A percentile compares a stretch with the other conserved stretches of the same genome.
phyloP scores from a whole-genome alignment of 30 jellyfish, hydroid and myxozoan species.

The Chrysaora quinquecirrha region DNA sequence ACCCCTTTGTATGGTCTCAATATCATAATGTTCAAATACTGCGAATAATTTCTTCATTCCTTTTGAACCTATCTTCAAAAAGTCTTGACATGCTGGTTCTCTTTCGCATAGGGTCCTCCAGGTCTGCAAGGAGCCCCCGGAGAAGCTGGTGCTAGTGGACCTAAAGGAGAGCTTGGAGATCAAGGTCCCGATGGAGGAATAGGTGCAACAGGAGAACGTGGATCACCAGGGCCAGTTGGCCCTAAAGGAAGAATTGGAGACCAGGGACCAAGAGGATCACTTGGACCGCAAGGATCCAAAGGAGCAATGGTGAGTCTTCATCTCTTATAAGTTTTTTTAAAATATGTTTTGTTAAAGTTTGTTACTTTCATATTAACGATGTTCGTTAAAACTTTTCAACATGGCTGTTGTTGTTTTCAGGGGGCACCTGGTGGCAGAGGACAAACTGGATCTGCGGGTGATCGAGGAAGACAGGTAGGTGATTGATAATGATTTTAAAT shows the following conservation, averaged over 20 bases:
- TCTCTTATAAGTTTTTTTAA: too few species aligned
- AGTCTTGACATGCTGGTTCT: too few species aligned
- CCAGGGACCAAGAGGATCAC: conserved; percentile 26
- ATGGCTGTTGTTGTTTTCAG: background rate
- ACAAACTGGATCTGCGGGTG: background rate
- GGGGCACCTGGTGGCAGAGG: conserved; percentile 10
- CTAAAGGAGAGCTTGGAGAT: conserved; percentile 24
- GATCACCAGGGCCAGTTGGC: conserved; percentile 9
- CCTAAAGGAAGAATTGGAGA: background rate
- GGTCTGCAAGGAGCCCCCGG: conserved; percentile 26
- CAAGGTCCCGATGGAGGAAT: conserved; percentile 30
- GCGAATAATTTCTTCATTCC: too few species aligned
- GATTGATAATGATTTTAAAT: background rate
- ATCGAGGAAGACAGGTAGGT: background rate
- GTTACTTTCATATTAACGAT: background rate
- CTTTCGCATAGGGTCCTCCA: conserved; percentile 14
- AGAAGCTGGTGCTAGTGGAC: conserved; percentile 10
- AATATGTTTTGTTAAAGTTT: too few species aligned
- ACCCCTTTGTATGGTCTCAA: too few species aligned
- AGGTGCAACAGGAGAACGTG: conserved; percentile 54
- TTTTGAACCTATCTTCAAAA: too few species aligned
- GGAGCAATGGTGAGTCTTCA: conserved; percentile 68
- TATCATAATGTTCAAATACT: too few species aligned
- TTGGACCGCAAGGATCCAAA: conserved; percentile 3
- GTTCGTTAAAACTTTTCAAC: background rate